phyloP scores from a whole-genome alignment of 2,113 vertebrate genomes.

The Jaculus jaculus region DNA sequence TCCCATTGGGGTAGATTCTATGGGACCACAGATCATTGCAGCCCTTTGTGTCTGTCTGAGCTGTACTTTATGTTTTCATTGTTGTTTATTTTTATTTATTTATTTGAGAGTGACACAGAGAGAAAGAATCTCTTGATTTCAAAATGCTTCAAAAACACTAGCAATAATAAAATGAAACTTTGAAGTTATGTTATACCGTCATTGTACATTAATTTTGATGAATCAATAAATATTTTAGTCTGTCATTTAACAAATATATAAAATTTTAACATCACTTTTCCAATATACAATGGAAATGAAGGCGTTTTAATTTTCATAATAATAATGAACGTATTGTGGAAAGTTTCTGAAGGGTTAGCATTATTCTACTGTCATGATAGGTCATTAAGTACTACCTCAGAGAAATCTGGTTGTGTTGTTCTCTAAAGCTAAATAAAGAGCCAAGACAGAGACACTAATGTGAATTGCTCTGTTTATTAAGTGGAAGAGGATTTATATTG shows the following conservation, averaged over 20 bases:
- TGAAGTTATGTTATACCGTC: neutral
- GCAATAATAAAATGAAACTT: neutral
- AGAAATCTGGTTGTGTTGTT: neutral
- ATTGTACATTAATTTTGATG: neutral
- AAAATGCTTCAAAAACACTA: neutral
- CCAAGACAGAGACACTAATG: neutral
- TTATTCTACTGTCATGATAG: neutral
- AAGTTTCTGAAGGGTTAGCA: neutral
- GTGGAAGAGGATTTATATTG: neutral
- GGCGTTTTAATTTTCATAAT: neutral
- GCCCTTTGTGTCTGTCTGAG: too few relatives aligned
- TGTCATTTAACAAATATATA: neutral
- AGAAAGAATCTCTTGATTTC: neutral
- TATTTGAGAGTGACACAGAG: too few relatives aligned
- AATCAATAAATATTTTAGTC: slow-evolving; percentile 35
- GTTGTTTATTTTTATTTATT: too few relatives aligned
- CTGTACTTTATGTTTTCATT: slow-evolving; percentile 29
- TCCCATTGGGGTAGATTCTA: too few relatives aligned
- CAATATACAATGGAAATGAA: neutral
- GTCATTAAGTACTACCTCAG: neutral
- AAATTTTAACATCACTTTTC: neutral
- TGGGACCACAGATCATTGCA: too few relatives aligned
- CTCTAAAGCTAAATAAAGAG: neutral
- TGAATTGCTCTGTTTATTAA: neutral
- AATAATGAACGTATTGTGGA: neutral